A percentile compares a stretch with the other conserved stretches of the same genome.
Evolutionary conservation across 2,797 vertebrate genomes (phyloP).

Genomic region (Euthynnus affinis): DNA sequence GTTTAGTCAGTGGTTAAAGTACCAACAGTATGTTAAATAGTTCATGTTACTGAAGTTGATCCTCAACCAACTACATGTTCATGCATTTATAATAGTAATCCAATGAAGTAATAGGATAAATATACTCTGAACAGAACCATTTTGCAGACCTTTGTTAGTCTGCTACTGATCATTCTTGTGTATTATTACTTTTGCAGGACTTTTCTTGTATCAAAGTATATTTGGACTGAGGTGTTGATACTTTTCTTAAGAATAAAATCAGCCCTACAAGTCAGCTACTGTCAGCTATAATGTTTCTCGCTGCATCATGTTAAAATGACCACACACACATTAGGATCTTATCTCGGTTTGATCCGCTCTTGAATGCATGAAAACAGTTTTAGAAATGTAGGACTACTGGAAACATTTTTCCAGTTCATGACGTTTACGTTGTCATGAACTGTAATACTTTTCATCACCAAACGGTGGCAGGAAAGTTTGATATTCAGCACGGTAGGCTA

Average conservation of each 20-base stretch:
- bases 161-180: too few species aligned
- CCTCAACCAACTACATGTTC: neutral
- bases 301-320: neutral
- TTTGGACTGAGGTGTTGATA: too few species aligned
- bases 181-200: neutral
- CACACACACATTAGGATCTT: too few species aligned
- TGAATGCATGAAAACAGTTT: too few species aligned
- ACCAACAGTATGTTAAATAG: neutral
- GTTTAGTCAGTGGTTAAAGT: neutral
- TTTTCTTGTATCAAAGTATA: neutral
- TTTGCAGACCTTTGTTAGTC: neutral
- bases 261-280: neutral
- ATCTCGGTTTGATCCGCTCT: neutral
- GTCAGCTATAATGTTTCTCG: neutral
- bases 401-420: neutral
- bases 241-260: too few species aligned
- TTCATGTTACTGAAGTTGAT: neutral
- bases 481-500: neutral
- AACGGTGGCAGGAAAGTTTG: conserved; percentile 78
- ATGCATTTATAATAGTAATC: neutral
- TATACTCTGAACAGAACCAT: neutral
- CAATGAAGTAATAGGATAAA: neutral
- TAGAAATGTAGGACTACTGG: neutral
- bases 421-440: neutral
- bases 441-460: conserved; percentile 72